Evolutionary conservation across 2,113 vertebrate genomes (phyloP), one percentile per base, ranked within the genome.

Genomic region (Psilopsiagon aymara): DNA sequence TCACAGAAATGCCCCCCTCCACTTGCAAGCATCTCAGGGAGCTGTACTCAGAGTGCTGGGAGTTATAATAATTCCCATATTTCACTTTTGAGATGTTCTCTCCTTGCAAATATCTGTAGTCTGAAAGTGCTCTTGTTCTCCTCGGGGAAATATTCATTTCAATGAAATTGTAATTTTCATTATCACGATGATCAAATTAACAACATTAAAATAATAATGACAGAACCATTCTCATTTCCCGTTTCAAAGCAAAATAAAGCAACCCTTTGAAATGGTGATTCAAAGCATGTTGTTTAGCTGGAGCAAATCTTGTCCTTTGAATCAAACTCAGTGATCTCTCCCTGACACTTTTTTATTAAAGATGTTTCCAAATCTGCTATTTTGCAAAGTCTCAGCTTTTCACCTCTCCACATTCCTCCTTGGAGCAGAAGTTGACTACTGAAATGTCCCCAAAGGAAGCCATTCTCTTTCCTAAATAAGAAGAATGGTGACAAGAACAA

Each of bases 211-310:
- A 82, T 64, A 95, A 86, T 44, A 95, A 78, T 75, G 64, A 64
- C 29, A 35, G 62, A 82, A 92, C 57, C 47, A 41, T 84, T 81
- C 78, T 82, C 55, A 62, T 93, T 86, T 81, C 25, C 83, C n/a
- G 51, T 94, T 94, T 82, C 77, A 92, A 92, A 92, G 88, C 28
- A 82, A 88, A 87, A 79, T 49, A 84, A 86, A 83, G 25, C 17
- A 89, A 55, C 31, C 11, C 46, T 96, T 95, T 95, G 92, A 94
- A 94, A 87, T 43, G 67, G n/a, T 87, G 74, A 94, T 82, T 96
- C 94, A 77, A 95, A 91, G 41, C 37, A 5, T 43, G 59, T 49
- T 88, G 78, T 82, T 81, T 78, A 78, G 70, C 41, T 57, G 79
- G 55, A 86, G 67, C 9, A 79, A 84, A 91, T 82, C 52, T 64